A percentile compares a stretch with the other conserved stretches of the same genome.
phyloP scores from a whole-genome alignment of 2,797 vertebrate genomes.

The Alauda arvensis region DNA sequence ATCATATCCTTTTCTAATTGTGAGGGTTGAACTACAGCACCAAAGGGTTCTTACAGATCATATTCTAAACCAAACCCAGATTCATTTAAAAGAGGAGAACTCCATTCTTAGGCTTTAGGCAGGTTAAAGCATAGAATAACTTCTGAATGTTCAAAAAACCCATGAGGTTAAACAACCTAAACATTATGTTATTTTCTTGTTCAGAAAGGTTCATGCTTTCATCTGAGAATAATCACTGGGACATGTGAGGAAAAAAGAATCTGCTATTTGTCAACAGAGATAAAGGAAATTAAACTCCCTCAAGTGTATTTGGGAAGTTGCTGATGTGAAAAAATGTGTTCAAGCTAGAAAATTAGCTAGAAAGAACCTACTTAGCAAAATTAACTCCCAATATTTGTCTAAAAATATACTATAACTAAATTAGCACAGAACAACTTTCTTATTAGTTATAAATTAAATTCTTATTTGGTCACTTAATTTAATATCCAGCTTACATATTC shows the following conservation, averaged over 20 bases:
- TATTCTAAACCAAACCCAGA: not conserved
- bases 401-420: not conserved
- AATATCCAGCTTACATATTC: not conserved
- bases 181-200: not conserved
- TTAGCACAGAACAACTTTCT: not conserved
- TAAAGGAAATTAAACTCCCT: not conserved
- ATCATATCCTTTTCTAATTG: not conserved
- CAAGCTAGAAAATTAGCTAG: not conserved
- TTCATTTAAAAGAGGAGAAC: not conserved
- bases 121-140: not conserved
- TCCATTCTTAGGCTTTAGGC: not conserved
- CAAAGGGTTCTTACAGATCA: not conserved
- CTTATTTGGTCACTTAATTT: not conserved
- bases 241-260: not conserved
- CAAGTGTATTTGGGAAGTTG: not conserved
- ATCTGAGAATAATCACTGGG: not conserved
- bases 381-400: not conserved
- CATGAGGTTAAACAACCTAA: not conserved
- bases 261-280: not conserved
- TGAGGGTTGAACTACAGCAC: not conserved
- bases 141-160: not conserved
- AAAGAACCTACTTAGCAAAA: not conserved
- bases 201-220: not conserved
- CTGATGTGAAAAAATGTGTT: not conserved
- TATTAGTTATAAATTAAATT: not conserved